A percentile compares a stretch with the other conserved stretches of the same genome.
Conservation (phyloP, 1,140 invertebrate genomes). For the Trachymyrmex septentrionalis region DNA sequence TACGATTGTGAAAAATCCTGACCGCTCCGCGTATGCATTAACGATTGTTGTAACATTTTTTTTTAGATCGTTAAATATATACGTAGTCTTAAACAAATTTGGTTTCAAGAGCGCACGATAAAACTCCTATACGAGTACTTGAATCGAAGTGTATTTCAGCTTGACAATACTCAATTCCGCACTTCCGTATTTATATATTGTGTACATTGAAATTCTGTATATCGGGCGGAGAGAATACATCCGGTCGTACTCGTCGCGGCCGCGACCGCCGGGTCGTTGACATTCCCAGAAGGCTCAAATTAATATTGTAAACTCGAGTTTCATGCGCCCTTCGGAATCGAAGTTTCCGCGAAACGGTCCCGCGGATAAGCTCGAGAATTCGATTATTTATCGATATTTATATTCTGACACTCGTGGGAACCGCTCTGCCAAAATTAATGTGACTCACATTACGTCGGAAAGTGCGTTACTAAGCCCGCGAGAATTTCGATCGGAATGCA, state of each 20-base stretch:
- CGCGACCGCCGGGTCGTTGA: constrained; percentile 34
- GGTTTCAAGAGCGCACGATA: neutral
- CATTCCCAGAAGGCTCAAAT: constrained; percentile 57
- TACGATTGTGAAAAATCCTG: neutral
- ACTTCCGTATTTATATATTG: neutral
- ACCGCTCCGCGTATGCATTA: constrained; percentile 2
- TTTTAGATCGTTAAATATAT: neutral
- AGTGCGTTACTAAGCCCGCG: constrained; percentile 49
- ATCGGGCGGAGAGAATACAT: constrained; percentile 46
- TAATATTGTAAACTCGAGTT: constrained; percentile 49
- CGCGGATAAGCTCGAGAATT: constrained; percentile 5
- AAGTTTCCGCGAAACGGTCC: constrained; percentile 1
- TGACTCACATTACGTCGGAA: constrained; percentile 39
- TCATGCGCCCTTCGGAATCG: constrained; percentile 24
- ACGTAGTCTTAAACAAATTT: neutral
- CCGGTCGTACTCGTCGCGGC: constrained; percentile 21
- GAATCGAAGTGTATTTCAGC: neutral
- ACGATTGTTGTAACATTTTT: neutral
- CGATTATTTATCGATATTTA: constrained; percentile 15
- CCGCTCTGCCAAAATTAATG: constrained; percentile 44
- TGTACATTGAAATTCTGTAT: neutral
- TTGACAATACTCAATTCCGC: neutral
- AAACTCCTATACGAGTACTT: neutral
- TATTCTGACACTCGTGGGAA: constrained; percentile 30
- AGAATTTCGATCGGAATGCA: constrained; percentile 62